These are phyloP conservation scores for Tragelaphus imberbis DNA, from an alignment of 2,113 vertebrate genomes.

Conservation along the genomic window DNA sequence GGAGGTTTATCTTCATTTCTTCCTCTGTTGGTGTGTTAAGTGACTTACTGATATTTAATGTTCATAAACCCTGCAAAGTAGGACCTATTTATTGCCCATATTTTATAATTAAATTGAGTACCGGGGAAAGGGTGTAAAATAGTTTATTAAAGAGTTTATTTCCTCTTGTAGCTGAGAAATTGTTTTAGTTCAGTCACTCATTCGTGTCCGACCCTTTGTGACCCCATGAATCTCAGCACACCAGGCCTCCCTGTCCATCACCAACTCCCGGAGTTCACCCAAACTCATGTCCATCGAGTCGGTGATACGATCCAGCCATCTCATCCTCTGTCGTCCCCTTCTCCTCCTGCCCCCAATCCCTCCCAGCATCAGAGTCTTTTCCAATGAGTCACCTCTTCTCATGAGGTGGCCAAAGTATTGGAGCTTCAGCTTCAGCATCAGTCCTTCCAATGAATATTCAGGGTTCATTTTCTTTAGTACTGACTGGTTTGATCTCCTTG, in stretches of 20 bases:
- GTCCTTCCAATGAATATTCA: not conserved
- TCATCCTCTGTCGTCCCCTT: fast-evolving
- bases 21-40: not conserved
- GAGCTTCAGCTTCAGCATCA: not conserved
- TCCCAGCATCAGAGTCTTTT: no score
- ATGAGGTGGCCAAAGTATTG: no score
- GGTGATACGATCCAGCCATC: no score
- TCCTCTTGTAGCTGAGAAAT: not conserved
- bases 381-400: no score
- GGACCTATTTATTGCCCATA: not conserved
- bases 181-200: no score
- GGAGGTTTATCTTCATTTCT: not conserved
- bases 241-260: no score
- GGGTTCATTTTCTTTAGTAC: not conserved
- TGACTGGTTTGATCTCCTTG: not conserved
- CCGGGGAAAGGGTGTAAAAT: not conserved
- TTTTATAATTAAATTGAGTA: not conserved
- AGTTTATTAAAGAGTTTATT: not conserved
- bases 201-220: fast-evolving
- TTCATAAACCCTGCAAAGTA: not conserved
- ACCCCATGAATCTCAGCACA: no score
- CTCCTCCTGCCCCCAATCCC: no score
- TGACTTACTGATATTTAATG: not conserved
- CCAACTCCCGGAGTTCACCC: no score
- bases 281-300: no score